Evolutionary conservation across 2,113 vertebrate species (phyloP).

Genomic region (Cyprinus carpio): DNA sequence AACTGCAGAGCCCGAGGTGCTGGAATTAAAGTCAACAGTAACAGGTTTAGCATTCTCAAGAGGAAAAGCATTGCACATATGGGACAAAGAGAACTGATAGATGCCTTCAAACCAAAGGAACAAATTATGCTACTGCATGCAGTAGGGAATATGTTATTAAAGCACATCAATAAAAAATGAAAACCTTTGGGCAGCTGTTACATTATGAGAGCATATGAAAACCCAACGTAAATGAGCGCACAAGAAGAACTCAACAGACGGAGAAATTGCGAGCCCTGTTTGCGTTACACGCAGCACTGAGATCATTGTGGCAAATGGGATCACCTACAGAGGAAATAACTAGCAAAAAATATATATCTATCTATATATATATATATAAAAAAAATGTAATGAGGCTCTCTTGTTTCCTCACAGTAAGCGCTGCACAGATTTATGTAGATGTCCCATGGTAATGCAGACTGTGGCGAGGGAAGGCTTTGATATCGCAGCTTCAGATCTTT

Average conservation of each 20-base stretch:
- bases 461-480: slow-evolving; percentile 43
- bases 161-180: slow-evolving; percentile 59
- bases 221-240: slow-evolving; percentile 43
- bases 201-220: slow-evolving; percentile 57
- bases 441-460: slow-evolving; percentile 41
- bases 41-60: slow-evolving; percentile 46
- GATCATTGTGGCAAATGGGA: slow-evolving; percentile 56
- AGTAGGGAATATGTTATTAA: slow-evolving; percentile 55
- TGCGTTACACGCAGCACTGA: slow-evolving; percentile 40
- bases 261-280: slow-evolving; percentile 34
- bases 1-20: slow-evolving; percentile 36
- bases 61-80: slow-evolving; percentile 35
- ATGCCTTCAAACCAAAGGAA: slow-evolving; percentile 56
- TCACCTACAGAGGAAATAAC: slow-evolving; percentile 39
- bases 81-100: slow-evolving; percentile 58
- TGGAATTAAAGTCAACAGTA: slow-evolving; percentile 61
- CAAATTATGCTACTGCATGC: slow-evolving; percentile 52
- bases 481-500: slow-evolving; percentile 58
- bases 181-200: slow-evolving; percentile 58
- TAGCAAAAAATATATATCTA: slow-evolving; percentile 31
- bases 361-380: slow-evolving; percentile 14
- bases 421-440: slow-evolving; percentile 35
- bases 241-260: slow-evolving; percentile 45
- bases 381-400: slow-evolving; percentile 49
- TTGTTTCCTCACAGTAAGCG: slow-evolving; percentile 38